Evolutionary conservation across 2,113 vertebrate species (phyloP), one percentile per base, ranked within the genome.

Genomic region (Poeciliopsis retropinna): DNA sequence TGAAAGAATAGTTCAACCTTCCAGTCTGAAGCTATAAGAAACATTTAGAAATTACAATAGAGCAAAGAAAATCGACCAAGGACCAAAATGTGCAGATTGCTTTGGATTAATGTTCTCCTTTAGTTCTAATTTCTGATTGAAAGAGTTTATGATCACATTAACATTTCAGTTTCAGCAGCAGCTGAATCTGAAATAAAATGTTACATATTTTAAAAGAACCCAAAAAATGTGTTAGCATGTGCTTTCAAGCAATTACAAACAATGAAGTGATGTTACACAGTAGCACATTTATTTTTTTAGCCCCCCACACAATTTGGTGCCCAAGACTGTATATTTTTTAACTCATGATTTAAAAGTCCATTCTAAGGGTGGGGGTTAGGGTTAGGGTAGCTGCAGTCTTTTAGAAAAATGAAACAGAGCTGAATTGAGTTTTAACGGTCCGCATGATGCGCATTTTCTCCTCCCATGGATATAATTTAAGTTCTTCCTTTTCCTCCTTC

Each of bases 111-210:
- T 31, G 25, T 31, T 15, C 41, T 57, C 15, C 44, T 19, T 47
- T 15, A 47, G 15, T 5, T 47, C 14, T 15, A 47, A 47, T 47
- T 44, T 47, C 14, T 15, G 22, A 15, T 31, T 27, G 68, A 70
- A 64, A 22, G 76, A 67, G 31, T 54, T 67, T 37, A 63, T 32
- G 9, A 73, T 74, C 44, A 9, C n/a, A 22, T 28, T 30, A 34
- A 54, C 9, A 19, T 30, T 14, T 34, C 19, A 14, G 51, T 17
- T 30, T 25, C 9, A 30, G 30, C 37, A 31, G 34, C 25, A 17
- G 7, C 22, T 2, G 17, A 54, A n/a, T 29, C 27, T 66, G 9
- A 22, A 44, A 67, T 25, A 34, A 41, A 37, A n/a, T 15, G 14
- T 15, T 41, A 14, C 39, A 41, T 22, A 25, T 54, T 54, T 51